These are phyloP conservation scores for Catostomus latipinnis DNA, from an alignment of 2,797 vertebrate species.

Conservation along the genomic window DNA sequence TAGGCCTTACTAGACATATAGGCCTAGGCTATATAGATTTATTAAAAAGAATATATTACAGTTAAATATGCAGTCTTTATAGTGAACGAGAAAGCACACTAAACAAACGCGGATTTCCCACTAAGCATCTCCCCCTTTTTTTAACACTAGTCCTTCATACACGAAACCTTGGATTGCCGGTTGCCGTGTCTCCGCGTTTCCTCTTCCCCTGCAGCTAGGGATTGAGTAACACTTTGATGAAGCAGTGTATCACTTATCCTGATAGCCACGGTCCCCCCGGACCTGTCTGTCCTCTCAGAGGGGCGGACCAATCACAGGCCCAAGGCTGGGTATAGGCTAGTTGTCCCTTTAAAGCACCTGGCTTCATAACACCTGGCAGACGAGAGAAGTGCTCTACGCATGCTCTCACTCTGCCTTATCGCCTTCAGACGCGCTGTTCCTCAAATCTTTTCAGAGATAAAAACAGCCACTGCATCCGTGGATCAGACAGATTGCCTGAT, in stretches of 20 bases:
- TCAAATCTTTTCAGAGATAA: slow-evolving; percentile 74
- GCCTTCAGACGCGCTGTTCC: slow-evolving; percentile 55
- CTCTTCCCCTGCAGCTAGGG: slow-evolving; percentile 57
- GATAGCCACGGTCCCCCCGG: slow-evolving; percentile 63
- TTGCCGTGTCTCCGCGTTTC: slow-evolving; percentile 59
- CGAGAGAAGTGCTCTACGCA: slow-evolving; percentile 71
- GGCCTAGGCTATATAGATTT: no score
- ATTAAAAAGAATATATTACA: background rate
- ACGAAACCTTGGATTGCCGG: background rate
- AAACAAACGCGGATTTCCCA: no score
- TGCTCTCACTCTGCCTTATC: slow-evolving; percentile 69
- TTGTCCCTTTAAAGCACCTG: slow-evolving; percentile 80
- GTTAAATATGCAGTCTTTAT: background rate
- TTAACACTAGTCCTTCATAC: no score
- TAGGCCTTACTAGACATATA: no score
- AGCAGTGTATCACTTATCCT: slow-evolving; percentile 66
- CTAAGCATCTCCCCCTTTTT: no score
- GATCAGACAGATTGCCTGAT: slow-evolving; percentile 58
- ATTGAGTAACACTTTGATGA: slow-evolving; percentile 69
- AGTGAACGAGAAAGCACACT: background rate
- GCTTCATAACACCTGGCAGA: slow-evolving; percentile 86
- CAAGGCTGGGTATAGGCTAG: slow-evolving; percentile 17
- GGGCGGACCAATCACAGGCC: slow-evolving; percentile 55
- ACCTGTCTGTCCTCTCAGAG: slow-evolving; percentile 56
- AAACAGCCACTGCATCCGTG: slow-evolving; percentile 58